phyloP scores from a whole-genome alignment of 2,113 vertebrate genomes.

The Rhynchopsitta pachyrhyncha region DNA sequence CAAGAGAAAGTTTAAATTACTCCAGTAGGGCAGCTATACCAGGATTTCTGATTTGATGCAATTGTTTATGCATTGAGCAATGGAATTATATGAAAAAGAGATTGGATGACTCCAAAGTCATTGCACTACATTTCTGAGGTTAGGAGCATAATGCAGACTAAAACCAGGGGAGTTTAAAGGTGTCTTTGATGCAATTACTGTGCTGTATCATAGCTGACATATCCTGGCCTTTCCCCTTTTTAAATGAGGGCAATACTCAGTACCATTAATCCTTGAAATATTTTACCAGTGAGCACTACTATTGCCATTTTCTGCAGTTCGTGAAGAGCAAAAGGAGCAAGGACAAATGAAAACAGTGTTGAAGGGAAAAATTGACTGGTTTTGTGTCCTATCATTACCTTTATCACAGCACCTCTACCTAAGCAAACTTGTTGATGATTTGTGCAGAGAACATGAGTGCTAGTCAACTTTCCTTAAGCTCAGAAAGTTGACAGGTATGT shows the following conservation, averaged over 20 bases:
- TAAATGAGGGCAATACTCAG: neutral
- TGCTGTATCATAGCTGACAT: neutral
- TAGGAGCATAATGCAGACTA: neutral
- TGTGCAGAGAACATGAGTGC: neutral
- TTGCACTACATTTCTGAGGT: neutral
- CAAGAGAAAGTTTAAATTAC: neutral
- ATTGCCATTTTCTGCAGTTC: neutral
- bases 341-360: neutral
- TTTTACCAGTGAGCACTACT: neutral
- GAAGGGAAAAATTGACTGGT: neutral
- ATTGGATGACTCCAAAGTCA: neutral
- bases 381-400: neutral
- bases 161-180: slow-evolving; percentile 3
- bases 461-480: neutral
- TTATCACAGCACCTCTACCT: neutral
- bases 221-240: neutral
- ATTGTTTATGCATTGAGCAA: neutral
- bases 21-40: neutral
- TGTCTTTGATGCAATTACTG: neutral
- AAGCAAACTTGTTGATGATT: neutral
- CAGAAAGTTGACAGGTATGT: neutral
- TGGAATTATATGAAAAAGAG: neutral
- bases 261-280: neutral
- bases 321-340: slow-evolving; percentile 21
- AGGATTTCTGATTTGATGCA: neutral